Evolutionary conservation across 2,888 invertebrate species (phyloP).

Genomic region (Autographa pulchrina): DNA sequence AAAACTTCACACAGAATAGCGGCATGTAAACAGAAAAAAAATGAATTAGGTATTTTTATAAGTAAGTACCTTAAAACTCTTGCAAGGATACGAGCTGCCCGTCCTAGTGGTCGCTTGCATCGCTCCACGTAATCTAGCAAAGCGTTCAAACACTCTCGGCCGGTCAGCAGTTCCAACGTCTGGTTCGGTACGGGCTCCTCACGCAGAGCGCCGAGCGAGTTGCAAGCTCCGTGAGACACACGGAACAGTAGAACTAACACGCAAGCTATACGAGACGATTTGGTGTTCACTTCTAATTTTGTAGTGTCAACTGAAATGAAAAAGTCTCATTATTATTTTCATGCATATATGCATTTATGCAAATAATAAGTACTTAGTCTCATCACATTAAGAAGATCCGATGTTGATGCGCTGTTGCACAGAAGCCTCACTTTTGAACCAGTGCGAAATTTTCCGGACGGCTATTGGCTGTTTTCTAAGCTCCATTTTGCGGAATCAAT

Average conservation of each 20-base stretch:
- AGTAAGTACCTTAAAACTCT: conserved; percentile 84
- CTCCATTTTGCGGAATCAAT: too few species aligned
- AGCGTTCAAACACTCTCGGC: conserved; percentile 79
- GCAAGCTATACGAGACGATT: conserved; percentile 80
- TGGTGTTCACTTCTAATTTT: conserved; percentile 66
- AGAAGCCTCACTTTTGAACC: too few species aligned
- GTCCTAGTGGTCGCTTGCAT: conserved; percentile 82
- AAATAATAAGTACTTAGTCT: too few species aligned
- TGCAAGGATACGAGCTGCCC: conserved; percentile 87
- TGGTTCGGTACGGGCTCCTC: conserved; percentile 76
- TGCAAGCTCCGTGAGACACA: conserved; percentile 79
- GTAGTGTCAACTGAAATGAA: conserved; percentile 65
- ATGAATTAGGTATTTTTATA: too few species aligned
- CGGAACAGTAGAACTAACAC: conserved; percentile 81
- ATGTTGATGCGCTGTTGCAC: too few species aligned
- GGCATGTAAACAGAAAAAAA: too few species aligned
- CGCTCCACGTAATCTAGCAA: conserved; percentile 85
- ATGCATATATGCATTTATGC: too few species aligned
- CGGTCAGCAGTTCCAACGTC: conserved; percentile 78
- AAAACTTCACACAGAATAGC: not conserved
- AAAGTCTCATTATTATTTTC: too few species aligned
- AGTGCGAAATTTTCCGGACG: too few species aligned
- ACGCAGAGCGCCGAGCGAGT: conserved; percentile 63
- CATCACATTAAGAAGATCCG: too few species aligned
- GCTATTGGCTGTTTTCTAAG: too few species aligned